These are phyloP conservation scores for Lepilemur ruficaudatus DNA, from an alignment of 2,797 vertebrate genomes.

Conservation along the genomic window DNA sequence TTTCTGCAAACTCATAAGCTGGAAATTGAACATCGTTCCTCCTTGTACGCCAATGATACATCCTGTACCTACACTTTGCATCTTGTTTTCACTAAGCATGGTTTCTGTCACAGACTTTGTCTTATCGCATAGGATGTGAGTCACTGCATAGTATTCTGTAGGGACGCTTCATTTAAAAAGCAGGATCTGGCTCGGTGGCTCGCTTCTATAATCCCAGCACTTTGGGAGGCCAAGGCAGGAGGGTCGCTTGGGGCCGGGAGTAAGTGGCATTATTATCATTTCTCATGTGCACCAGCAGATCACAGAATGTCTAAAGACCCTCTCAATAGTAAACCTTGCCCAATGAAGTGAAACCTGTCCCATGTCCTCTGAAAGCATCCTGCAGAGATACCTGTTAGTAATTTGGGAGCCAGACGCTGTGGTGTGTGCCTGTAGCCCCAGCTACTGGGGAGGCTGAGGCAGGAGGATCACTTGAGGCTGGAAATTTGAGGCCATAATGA, in stretches of 20 bases:
- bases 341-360: not conserved
- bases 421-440: not conserved
- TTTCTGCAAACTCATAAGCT: not conserved
- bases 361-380: not conserved
- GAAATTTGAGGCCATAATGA: not conserved
- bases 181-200: not conserved
- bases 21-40: not conserved
- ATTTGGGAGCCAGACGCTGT: not conserved
- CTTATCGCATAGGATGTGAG: not conserved
- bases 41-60: not conserved
- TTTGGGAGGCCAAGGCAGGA: not conserved
- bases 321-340: not conserved
- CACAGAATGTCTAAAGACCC: not conserved
- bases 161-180: not conserved
- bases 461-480: not conserved
- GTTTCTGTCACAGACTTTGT: not conserved
- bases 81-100: not conserved
- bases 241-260: not conserved
- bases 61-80: not conserved
- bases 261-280: not conserved
- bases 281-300: not conserved
- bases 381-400: not conserved
- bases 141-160: not conserved
- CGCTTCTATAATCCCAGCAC: not conserved
- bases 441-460: not conserved